phyloP scores from a whole-genome alignment of 2,797 vertebrate genomes.

The Lemur catta region DNA sequence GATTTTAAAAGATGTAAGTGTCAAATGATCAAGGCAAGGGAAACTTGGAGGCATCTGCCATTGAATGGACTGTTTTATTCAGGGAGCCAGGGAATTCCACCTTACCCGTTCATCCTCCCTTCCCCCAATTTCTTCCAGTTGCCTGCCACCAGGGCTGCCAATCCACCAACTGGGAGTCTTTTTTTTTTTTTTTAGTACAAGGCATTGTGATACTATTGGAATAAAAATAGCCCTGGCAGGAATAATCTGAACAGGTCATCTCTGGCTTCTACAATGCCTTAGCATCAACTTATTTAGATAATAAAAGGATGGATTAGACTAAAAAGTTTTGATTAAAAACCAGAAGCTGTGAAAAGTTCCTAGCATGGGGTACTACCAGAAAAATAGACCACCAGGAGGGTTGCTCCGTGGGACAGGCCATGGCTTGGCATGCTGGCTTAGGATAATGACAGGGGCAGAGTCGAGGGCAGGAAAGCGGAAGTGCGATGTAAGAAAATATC shows the following conservation, averaged over 20 bases:
- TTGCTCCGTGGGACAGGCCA: not conserved
- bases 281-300: not conserved
- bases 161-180: not conserved
- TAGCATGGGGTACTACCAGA: not conserved
- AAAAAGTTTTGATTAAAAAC: not conserved
- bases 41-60: not conserved
- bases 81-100: not conserved
- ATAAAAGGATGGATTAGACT: not conserved
- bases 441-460: not conserved
- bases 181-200: not conserved
- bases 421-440: not conserved
- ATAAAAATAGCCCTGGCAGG: not conserved
- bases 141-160: not conserved
- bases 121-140: not conserved
- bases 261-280: not conserved
- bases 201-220: not conserved
- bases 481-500: not conserved
- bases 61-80: not conserved
- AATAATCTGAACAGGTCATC: not conserved
- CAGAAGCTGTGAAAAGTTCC: not conserved
- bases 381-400: not conserved
- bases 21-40: not conserved
- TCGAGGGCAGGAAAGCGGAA: not conserved
- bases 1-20: not conserved
- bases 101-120: fast-evolving